Percentiles rank a stretch among this genome's conserved stretches.
These are phyloP conservation scores for Galerucella nymphaeae DNA, from an alignment of 2,888 invertebrate genomes.

Conservation along the genomic window DNA sequence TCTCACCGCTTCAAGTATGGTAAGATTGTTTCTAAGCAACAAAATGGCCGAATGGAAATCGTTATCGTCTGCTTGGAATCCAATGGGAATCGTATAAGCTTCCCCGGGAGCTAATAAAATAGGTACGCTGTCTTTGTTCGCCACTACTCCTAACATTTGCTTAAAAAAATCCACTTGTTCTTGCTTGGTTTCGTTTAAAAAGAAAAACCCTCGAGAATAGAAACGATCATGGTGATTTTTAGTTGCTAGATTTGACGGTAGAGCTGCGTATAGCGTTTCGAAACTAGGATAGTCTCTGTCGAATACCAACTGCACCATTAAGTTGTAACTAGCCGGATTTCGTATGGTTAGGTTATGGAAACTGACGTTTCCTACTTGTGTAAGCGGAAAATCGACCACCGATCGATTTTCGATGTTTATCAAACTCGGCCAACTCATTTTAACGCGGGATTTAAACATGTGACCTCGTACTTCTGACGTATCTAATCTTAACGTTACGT, in stretches of 20 bases:
- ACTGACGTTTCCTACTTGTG: slow-evolving; percentile 78
- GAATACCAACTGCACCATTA: slow-evolving; percentile 79
- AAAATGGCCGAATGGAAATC: slow-evolving; percentile 66
- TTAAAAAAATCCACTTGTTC: slow-evolving; percentile 43
- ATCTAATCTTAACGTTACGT: slow-evolving; percentile 80
- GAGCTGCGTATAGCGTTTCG: slow-evolving; percentile 67
- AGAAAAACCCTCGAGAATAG: slow-evolving; percentile 47
- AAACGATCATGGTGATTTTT: slow-evolving; percentile 37
- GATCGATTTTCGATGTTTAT: slow-evolving; percentile 64
- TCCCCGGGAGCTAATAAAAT: slow-evolving; percentile 72
- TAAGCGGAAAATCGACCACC: slow-evolving; percentile 74
- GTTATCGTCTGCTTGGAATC: slow-evolving; percentile 65
- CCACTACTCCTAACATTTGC: slow-evolving; percentile 51
- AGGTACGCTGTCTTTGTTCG: slow-evolving; percentile 67
- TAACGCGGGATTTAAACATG: slow-evolving; percentile 74
- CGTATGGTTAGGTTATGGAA: slow-evolving; percentile 74
- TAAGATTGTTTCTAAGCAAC: slow-evolving; percentile 89
- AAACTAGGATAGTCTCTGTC: slow-evolving; percentile 75
- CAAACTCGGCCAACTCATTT: slow-evolving; percentile 76
- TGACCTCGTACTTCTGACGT: slow-evolving; percentile 77
- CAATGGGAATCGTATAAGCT: slow-evolving; percentile 65
- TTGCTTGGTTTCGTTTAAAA: slow-evolving; percentile 39
- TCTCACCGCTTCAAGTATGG: slow-evolving; percentile 86
- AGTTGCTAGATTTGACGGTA: slow-evolving; percentile 63
- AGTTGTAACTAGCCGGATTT: slow-evolving; percentile 78